Evolutionary conservation across 2,113 vertebrate species (phyloP).

Genomic region (Paedocypris sp.): DNA sequence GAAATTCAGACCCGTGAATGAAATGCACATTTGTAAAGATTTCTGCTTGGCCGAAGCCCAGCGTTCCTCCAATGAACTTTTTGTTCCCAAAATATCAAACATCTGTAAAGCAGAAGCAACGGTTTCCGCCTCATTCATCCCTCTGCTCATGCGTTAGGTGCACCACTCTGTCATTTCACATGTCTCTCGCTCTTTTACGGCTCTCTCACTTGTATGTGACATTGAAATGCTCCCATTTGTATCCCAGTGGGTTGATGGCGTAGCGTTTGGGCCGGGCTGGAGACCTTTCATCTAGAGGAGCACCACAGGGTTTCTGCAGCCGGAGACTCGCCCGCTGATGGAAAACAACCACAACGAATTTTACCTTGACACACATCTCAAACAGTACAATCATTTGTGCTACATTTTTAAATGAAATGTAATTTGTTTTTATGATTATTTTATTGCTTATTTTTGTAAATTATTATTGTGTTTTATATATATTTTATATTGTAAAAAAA

Average conservation of each 20-base stretch:
- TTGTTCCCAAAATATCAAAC: slow-evolving; percentile 4
- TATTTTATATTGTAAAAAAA: no score
- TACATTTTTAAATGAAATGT: no score
- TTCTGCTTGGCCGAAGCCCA: neutral
- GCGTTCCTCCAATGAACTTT: neutral
- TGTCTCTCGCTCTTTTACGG: neutral
- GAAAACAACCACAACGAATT: neutral
- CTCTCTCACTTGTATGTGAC: slow-evolving; percentile 54
- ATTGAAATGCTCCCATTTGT: slow-evolving; percentile 57
- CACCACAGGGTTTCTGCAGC: neutral
- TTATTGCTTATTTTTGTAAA: no score
- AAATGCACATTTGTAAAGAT: neutral
- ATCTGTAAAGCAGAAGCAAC: neutral
- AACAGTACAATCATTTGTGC: no score
- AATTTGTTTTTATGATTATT: no score
- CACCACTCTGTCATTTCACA: neutral
- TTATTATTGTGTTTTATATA: no score
- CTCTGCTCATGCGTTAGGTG: neutral
- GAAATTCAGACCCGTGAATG: neutral
- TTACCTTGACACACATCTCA: no score
- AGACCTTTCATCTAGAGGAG: neutral
- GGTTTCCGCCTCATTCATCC: neutral
- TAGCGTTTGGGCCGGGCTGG: slow-evolving; percentile 42
- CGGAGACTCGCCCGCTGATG: slow-evolving; percentile 13
- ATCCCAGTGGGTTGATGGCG: slow-evolving; percentile 48